phyloP scores from a whole-genome alignment of 2,113 vertebrate genomes.

The Dunckerocampus dactyliophorus region DNA sequence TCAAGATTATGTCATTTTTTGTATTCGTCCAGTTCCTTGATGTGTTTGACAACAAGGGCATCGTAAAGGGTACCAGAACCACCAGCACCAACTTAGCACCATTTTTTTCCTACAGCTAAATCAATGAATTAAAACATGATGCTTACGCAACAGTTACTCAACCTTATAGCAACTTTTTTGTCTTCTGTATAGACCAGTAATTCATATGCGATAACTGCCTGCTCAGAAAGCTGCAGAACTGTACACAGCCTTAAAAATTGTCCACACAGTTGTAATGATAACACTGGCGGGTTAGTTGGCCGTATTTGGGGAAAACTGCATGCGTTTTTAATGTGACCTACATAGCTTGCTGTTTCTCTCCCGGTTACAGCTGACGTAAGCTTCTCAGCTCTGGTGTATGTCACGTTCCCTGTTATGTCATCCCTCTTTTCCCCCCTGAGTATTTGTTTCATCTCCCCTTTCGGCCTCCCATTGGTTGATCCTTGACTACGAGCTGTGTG shows the following conservation, averaged over 20 bases:
- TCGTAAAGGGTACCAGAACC: background rate
- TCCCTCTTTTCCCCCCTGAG: constrained; percentile 31
- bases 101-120: background rate
- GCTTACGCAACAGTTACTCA: background rate
- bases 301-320: constrained; percentile 35
- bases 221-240: background rate
- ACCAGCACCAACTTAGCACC: background rate
- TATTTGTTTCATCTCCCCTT: constrained; percentile 21
- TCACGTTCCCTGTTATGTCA: constrained; percentile 69
- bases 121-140: background rate
- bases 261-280: constrained; percentile 19
- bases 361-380: constrained; percentile 74
- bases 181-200: constrained; percentile 30
- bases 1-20: no score
- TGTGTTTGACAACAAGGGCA: no score
- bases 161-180: background rate
- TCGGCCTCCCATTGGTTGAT: constrained; percentile 27
- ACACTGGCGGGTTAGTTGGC: constrained; percentile 35
- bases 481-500: constrained; percentile 15
- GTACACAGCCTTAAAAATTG: background rate
- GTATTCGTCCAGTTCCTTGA: no score
- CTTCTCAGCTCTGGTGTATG: constrained; percentile 43
- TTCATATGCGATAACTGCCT: constrained; percentile 9
- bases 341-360: constrained; percentile 66
- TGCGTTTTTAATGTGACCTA: constrained; percentile 75